Evolutionary conservation across 2,888 invertebrate genomes (phyloP).

Genomic region (Folsomia candida): DNA sequence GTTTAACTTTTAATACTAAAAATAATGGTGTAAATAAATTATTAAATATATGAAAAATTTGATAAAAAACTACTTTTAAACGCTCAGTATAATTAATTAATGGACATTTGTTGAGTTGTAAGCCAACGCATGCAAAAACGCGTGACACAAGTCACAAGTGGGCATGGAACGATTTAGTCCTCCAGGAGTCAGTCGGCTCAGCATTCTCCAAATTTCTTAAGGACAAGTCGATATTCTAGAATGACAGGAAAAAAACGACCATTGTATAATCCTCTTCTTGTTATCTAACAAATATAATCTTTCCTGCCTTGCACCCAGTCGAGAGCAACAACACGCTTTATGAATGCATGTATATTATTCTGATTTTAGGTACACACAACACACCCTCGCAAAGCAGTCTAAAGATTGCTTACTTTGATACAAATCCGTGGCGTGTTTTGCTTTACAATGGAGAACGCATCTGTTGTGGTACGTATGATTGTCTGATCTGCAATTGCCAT

Average conservation of each 20-base stretch:
- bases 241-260: neutral
- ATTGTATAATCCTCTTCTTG: no score
- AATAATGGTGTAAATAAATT: no score
- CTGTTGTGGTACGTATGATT: slow-evolving; percentile 36
- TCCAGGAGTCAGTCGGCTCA: no score
- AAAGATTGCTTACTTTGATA: slow-evolving; percentile 32
- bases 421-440: slow-evolving; percentile 16
- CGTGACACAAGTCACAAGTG: no score
- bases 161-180: no score
- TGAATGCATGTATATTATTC: neutral
- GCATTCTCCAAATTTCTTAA: slow-evolving; percentile 38
- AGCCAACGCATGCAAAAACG: no score
- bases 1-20: no score
- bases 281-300: no score
- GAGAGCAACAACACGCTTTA: neutral
- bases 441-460: slow-evolving; percentile 32
- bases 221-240: slow-evolving; percentile 32
- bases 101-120: no score
- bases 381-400: neutral
- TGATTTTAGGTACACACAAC: neutral
- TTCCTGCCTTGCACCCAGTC: neutral
- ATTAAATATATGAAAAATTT: no score
- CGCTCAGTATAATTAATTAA: no score
- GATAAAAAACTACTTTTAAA: no score
- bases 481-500: slow-evolving; percentile 20